Evolutionary conservation across 2,888 invertebrate genomes (phyloP).

Genomic region (Drosophila lutescens): DNA sequence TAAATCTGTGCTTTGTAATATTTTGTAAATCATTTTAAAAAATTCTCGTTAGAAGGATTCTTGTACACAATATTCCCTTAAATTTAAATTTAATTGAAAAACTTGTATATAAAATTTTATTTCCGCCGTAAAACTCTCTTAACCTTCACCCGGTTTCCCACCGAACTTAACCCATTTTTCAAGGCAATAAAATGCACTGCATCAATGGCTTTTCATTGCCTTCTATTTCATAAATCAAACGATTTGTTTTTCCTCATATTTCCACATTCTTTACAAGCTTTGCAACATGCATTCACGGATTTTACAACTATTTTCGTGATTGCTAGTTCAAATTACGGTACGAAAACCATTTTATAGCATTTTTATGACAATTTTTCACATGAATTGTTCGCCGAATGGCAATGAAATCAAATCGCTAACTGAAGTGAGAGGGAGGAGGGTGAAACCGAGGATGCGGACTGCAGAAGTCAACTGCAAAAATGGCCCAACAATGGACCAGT

Average conservation of each 20-base stretch:
- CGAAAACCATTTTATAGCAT: conserved; percentile 67
- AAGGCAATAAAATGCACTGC: conserved; percentile 5
- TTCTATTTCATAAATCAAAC: conserved; percentile 24
- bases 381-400: conserved; percentile 57
- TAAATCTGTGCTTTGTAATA: too few species aligned
- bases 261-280: conserved; percentile 31
- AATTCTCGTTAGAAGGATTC: too few species aligned
- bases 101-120: background rate
- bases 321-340: conserved; percentile 58
- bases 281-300: conserved; percentile 31
- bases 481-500: conserved; percentile 32
- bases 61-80: background rate
- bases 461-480: conserved; percentile 35
- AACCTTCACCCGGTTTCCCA: conserved; percentile 14
- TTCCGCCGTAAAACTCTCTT: background rate
- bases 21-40: too few species aligned
- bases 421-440: conserved; percentile 6
- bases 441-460: background rate
- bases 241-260: conserved; percentile 26
- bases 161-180: conserved; percentile 19
- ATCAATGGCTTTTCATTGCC: conserved; percentile 7
- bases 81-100: too few species aligned
- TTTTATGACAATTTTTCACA: conserved; percentile 79
- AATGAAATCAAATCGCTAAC: conserved; percentile 42
- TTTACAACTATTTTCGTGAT: conserved; percentile 45